Conservation (phyloP, 2,888 invertebrate genomes). For the Kuschelorhynchus macadamiae region DNA sequence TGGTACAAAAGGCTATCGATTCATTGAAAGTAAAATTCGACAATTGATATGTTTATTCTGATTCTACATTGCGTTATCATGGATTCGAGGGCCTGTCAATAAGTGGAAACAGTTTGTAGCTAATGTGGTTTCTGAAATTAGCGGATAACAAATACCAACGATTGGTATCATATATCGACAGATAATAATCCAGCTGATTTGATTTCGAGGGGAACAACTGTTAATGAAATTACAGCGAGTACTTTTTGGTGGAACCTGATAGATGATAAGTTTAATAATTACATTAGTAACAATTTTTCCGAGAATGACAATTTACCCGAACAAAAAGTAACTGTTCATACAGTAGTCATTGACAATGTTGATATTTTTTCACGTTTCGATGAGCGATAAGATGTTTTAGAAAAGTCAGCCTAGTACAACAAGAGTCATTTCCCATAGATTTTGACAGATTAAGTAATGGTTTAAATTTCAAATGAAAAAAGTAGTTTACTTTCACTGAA, state of each 20-base stretch:
- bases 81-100: neutral
- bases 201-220: neutral
- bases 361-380: neutral
- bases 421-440: neutral
- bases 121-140: neutral
- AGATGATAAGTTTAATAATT: neutral
- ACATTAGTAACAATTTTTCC: neutral
- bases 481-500: slow-evolving; percentile 1
- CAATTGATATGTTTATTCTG: neutral
- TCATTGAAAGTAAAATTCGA: slow-evolving; percentile 2
- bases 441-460: neutral
- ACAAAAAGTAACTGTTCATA: neutral
- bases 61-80: neutral
- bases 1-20: slow-evolving; percentile 5
- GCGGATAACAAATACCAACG: neutral
- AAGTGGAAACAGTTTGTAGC: neutral
- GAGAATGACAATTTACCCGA: slow-evolving; percentile 1
- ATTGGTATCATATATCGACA: slow-evolving; percentile 10
- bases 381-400: neutral
- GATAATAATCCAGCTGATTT: slow-evolving; percentile 10
- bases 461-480: neutral
- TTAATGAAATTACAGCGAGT: neutral
- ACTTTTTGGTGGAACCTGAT: neutral
- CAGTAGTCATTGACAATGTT: neutral
- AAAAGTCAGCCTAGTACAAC: neutral